Conservation (phyloP, 2,797 vertebrate genomes). For the Centroberyx gerrardi region DNA sequence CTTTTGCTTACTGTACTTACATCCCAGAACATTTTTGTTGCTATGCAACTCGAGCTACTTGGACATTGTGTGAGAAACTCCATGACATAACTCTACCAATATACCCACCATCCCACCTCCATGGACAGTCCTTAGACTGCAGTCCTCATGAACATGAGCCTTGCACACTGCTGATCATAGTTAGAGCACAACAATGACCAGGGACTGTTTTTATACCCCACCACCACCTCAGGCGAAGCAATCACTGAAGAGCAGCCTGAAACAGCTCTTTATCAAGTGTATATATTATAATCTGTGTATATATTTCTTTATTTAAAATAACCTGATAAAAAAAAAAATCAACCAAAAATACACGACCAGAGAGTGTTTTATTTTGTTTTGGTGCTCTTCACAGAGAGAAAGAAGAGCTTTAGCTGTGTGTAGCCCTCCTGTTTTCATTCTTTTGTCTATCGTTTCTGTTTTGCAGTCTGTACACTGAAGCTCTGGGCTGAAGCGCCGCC, state of each 20-base stretch:
- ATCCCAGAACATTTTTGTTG: conserved; percentile 9
- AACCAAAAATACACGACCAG: conserved; percentile 50
- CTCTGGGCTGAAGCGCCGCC: conserved; percentile 10
- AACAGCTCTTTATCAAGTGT: conserved; percentile 76
- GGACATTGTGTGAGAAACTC: conserved; percentile 18
- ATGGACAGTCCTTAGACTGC: conserved; percentile 28
- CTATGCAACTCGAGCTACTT: conserved; percentile 23
- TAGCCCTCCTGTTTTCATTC: conserved; percentile 26
- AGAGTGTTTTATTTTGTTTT: conserved; percentile 48
- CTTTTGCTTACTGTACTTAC: conserved; percentile 28
- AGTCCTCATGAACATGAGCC: conserved; percentile 34
- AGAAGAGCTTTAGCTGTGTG: conserved; percentile 20
- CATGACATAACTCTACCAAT: conserved; percentile 34
- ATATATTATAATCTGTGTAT: conserved; percentile 85
- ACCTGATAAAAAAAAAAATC: conserved; percentile 49
- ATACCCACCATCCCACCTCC: not conserved
- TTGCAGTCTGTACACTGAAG: conserved; percentile 83
- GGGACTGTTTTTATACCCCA: conserved; percentile 65
- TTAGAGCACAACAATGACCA: conserved; percentile 65
- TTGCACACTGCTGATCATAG: conserved; percentile 61
- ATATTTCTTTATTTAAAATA: conserved; percentile 88
- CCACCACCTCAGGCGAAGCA: conserved; percentile 68
- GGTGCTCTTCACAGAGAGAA: conserved; percentile 38
- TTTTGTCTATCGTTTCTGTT: conserved; percentile 45
- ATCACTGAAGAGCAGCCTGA: conserved; percentile 71